Evolutionary conservation across 1,140 invertebrate genomes (phyloP).

Genomic region (Papilio polytes): DNA sequence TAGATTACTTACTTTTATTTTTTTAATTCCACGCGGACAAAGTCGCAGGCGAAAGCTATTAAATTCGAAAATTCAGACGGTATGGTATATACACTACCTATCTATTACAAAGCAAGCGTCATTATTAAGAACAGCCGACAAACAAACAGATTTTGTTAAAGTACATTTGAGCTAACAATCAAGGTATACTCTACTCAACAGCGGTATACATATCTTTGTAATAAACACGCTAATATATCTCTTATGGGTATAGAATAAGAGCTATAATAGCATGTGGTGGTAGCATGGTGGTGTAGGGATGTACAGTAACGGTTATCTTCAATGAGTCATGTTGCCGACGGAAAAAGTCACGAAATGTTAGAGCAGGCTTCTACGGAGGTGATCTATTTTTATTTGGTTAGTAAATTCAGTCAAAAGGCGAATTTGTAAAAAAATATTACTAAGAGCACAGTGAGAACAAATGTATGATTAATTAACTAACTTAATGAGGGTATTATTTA

Average conservation of each 20-base stretch:
- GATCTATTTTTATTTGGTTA: not conserved
- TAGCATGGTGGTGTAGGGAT: conserved; percentile 19
- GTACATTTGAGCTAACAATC: not conserved
- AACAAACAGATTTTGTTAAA: conserved; percentile 12
- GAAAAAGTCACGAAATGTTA: conserved; percentile 49
- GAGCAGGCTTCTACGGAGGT: conserved; percentile 48
- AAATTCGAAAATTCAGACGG: not conserved
- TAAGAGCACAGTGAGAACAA: too few relatives aligned
- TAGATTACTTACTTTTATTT: too few relatives aligned
- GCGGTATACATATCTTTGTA: not conserved
- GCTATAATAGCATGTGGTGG: not conserved
- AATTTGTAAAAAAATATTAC: too few relatives aligned
- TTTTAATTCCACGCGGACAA: too few relatives aligned
- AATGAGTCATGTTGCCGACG: conserved; percentile 50
- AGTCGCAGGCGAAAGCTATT: too few relatives aligned
- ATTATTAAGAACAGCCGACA: not conserved
- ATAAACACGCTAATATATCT: not conserved
- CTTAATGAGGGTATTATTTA: too few relatives aligned
- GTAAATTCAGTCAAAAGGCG: too few relatives aligned
- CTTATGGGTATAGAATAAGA: not conserved
- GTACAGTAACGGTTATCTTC: conserved; percentile 43
- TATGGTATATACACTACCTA: not conserved
- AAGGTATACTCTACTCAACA: not conserved
- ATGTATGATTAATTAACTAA: too few relatives aligned
- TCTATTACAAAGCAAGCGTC: not conserved